A percentile compares a stretch with the other conserved stretches of the same genome.
These are phyloP conservation scores for Lapara coniferarum DNA, from an alignment of 2,888 invertebrate species.

Conservation along the genomic window DNA sequence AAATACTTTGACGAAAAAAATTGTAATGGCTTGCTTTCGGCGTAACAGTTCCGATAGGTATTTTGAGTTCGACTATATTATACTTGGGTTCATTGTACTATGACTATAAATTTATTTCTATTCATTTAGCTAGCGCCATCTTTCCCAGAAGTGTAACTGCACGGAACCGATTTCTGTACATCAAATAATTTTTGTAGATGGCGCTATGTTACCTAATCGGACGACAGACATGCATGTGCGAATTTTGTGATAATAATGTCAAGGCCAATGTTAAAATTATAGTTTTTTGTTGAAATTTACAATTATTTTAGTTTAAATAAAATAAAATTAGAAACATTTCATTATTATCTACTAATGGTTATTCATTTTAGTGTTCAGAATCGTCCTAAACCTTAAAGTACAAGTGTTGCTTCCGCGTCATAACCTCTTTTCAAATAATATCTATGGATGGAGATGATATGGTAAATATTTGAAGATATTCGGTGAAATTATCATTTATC, in stretches of 20 bases:
- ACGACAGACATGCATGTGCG: conserved; percentile 68
- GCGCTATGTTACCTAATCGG: conserved; percentile 41
- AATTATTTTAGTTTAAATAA: conserved; percentile 27
- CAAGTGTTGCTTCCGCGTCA: conserved; percentile 56
- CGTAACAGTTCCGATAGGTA: conserved; percentile 27
- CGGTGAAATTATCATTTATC: background rate
- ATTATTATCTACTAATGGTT: conserved; percentile 28
- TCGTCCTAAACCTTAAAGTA: conserved; percentile 27
- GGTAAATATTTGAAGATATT: conserved; percentile 33
- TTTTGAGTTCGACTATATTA: conserved; percentile 41
- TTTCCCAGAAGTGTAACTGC: conserved; percentile 37
- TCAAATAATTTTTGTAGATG: conserved; percentile 43
- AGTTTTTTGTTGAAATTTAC: conserved; percentile 32
- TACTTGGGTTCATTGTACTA: conserved; percentile 58
- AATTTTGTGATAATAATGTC: conserved; percentile 75
- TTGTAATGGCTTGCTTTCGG: background rate
- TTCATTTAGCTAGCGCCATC: conserved; percentile 60
- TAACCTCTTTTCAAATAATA: conserved; percentile 62
- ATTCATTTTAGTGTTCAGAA: conserved; percentile 30
- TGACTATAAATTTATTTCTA: conserved; percentile 36
- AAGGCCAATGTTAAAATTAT: conserved; percentile 69
- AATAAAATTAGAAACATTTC: conserved; percentile 23
- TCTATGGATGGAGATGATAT: conserved; percentile 45
- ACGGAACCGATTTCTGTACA: conserved; percentile 35
- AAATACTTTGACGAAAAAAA: background rate